Base-by-base conservation (phyloP, 1,140 invertebrate genomes). In the Drosophila subobscura region DNA sequence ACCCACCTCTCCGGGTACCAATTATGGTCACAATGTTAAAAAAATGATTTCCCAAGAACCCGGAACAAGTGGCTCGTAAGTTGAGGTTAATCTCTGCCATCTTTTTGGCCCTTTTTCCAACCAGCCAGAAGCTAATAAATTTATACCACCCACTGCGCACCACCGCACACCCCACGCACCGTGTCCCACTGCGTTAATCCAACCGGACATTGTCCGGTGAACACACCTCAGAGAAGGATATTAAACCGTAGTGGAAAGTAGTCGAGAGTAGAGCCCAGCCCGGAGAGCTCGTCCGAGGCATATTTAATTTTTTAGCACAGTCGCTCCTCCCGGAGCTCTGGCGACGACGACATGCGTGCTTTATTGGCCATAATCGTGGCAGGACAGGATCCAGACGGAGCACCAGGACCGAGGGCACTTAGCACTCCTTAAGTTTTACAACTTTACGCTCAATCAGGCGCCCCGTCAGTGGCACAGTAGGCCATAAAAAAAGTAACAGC, bases 361-460 rank as follows among this genome's bases (percentile, higher is more conserved):
- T 88, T 83, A 88, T 86, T 61, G 78, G 57, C 79, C 75, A 72
- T 86, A 83, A 83, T 79, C 74, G 59, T 56, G 16, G 14, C 14
- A 33, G 52, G 65, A 42, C 27, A 12, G n/a, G 47, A 12, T 10
- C 33, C 41, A 46, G 45, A 12, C 3, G 6, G 59, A 40, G 40
- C 8, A 20, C 14, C 47, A 44, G 40, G 44, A 51, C 37, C 40
- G 46, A 20, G 16, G 42, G 75, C 83, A 89, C 83, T 88, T 88
- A 83, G 84, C 84, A 88, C 84, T 88, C 84, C 83, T 88, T 89
- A 88, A 88, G 79, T 88, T 88, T 86, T 70, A 86, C 84, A 88
- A 88, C 83, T 88, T 86, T 75, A 88, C 83, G 84, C 83, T 78
- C 83, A 86, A 89, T 86, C 66, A 78, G 74, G 45, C 56, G 61